Percentiles rank a stretch among this genome's conserved stretches.
phyloP scores from a whole-genome alignment of 2,113 vertebrate species.

The Corythaixoides concolor region DNA sequence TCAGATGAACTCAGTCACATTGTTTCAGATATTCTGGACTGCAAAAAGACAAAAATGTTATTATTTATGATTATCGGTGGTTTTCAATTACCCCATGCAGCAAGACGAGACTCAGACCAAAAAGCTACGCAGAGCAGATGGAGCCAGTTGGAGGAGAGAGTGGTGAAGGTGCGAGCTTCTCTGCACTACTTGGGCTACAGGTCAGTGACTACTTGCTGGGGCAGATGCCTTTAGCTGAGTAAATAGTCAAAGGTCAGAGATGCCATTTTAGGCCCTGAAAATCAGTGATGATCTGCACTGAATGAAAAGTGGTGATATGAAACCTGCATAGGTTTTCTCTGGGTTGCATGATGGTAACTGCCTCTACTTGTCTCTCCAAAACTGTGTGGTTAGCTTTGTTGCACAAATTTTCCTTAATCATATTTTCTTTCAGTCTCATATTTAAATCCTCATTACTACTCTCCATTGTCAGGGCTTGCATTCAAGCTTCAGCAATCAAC shows the following conservation, averaged over 20 bases:
- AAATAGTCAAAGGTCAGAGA: neutral
- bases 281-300: neutral
- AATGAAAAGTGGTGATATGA: neutral
- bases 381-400: neutral
- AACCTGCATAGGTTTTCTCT: neutral
- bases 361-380: neutral
- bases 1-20: neutral
- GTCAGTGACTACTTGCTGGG: neutral
- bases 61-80: neutral
- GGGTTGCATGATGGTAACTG: neutral
- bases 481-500: neutral
- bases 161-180: neutral
- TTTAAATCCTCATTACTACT: neutral
- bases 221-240: neutral
- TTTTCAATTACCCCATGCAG: neutral
- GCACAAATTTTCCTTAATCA: neutral
- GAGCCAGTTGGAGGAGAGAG: neutral
- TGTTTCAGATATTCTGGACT: neutral
- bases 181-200: neutral
- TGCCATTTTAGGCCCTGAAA: neutral
- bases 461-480: neutral
- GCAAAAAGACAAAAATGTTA: neutral
- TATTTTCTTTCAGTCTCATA: neutral
- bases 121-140: fast-evolving
- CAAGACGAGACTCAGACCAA: neutral